Base-by-base conservation (phyloP, 2,113 vertebrate species). In the Andinoacara biseriatus region DNA sequence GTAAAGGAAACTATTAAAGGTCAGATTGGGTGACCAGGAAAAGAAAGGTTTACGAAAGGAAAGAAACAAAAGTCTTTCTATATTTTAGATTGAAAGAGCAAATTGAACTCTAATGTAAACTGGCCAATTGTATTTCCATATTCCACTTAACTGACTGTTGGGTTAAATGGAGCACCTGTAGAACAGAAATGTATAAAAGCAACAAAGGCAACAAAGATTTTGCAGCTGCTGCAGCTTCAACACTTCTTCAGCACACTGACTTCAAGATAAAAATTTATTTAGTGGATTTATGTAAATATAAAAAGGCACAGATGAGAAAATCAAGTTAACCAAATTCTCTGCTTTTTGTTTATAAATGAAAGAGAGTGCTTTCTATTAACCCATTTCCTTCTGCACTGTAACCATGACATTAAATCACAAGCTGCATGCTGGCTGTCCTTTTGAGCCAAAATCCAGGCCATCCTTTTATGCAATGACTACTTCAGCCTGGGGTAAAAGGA, bases 381-480 rank as follows among this genome's bases (percentile, higher is more conserved):
- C 80, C 13, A 87, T 81, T 82, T 88, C n/a, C 29, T 61, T 7
- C 10, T 49, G 74, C 57, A 20, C 24, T 29, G 69, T 49, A 65
- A 67, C 58, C 54, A 69, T 29, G 40, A 26, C 46, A 81, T 40
- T 35, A 57, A 13, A 22, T 81, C 69, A 40, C 63, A 74, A 78
- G 20, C 63, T 46, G 35, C 20, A 18, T 29, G 58, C 49, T 54
- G 18, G 46, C 20, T 83, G 38, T 76, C 78, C 65, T 56, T 91
- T 87, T 86, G 15, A 57, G 76, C 17, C 60, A 38, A 85, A 89
- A 92, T 76, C 65, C 79, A 81, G 81, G 81, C 81, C 77, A 86
- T 61, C 67, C 59, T 84, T 91, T 84, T 18, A 76, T 62, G n/a
- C 86, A 69, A 40, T 13, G 80, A 89, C 82, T 57, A 79, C 67